These are phyloP conservation scores for Atlantisia rogersi DNA, from an alignment of 2,113 vertebrate genomes.

Conservation along the genomic window DNA sequence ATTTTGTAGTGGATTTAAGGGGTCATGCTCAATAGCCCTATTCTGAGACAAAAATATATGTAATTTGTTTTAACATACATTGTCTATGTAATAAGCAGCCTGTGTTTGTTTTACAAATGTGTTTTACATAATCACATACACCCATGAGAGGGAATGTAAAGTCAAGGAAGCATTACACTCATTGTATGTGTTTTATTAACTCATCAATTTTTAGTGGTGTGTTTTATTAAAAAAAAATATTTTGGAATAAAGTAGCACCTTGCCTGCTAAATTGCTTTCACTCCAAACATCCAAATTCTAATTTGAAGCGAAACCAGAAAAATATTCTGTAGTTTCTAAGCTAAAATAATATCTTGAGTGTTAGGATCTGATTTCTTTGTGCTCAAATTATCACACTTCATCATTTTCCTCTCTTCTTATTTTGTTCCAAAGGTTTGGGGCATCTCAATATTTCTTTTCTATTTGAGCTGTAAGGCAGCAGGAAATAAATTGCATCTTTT, in stretches of 20 bases:
- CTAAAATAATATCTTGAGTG: neutral
- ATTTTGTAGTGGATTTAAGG: neutral
- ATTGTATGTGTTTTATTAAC: neutral
- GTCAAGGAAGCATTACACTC: neutral
- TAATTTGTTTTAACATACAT: neutral
- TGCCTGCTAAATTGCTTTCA: neutral
- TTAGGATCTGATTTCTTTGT: neutral
- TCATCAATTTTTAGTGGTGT: neutral
- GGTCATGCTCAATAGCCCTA: neutral
- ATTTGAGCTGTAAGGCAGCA: neutral
- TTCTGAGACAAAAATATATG: neutral
- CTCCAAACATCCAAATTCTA: neutral
- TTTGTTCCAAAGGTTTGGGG: neutral
- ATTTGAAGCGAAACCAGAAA: neutral
- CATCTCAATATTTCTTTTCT: neutral
- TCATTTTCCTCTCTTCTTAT: neutral
- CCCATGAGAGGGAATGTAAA: neutral
- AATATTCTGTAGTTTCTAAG: neutral
- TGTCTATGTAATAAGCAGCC: neutral
- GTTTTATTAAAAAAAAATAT: neutral
- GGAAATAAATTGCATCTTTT: slow-evolving; percentile 28
- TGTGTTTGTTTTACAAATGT: neutral
- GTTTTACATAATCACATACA: neutral
- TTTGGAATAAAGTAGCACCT: neutral
- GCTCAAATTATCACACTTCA: neutral